Evolutionary conservation across 2,113 vertebrate species (phyloP).

Genomic region (Heliornis fulica): DNA sequence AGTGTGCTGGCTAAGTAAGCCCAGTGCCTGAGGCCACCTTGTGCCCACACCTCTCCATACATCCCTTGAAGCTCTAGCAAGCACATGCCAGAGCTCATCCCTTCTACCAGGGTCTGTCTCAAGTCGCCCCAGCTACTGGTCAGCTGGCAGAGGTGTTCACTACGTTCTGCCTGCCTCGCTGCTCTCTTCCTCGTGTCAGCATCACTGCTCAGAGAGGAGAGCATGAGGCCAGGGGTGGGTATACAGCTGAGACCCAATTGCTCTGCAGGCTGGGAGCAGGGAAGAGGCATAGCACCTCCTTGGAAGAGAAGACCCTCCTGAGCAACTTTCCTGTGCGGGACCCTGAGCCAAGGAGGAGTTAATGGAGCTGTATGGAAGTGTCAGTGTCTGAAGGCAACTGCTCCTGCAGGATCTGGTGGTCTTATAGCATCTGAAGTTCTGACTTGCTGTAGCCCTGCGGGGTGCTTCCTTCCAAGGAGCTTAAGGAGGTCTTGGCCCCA

Average conservation of each 20-base stretch:
- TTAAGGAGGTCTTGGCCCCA: not conserved
- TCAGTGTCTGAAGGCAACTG: not conserved
- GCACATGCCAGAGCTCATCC: not conserved
- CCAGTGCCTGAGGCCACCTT: too few species aligned
- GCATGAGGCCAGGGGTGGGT: not conserved
- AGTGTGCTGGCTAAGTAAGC: not conserved
- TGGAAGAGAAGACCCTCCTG: not conserved
- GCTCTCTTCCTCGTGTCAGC: not conserved
- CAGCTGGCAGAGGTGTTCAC: not conserved
- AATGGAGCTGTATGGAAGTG: too few species aligned
- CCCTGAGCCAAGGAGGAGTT: not conserved
- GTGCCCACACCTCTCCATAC: not conserved
- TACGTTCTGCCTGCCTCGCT: not conserved
- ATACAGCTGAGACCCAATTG: not conserved
- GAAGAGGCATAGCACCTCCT: not conserved
- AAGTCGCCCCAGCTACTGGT: not conserved
- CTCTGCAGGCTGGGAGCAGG: rapidly evolving
- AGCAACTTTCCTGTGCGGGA: not conserved
- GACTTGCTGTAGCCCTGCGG: not conserved
- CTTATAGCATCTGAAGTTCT: not conserved
- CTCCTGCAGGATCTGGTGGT: not conserved
- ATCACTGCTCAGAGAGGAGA: not conserved
- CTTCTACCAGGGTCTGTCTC: not conserved
- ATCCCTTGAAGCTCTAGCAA: not conserved
- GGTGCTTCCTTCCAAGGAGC: not conserved